phyloP scores from a whole-genome alignment of 37 sponge, comb jelly and placozoan species.

The Axinella damicornis region DNA sequence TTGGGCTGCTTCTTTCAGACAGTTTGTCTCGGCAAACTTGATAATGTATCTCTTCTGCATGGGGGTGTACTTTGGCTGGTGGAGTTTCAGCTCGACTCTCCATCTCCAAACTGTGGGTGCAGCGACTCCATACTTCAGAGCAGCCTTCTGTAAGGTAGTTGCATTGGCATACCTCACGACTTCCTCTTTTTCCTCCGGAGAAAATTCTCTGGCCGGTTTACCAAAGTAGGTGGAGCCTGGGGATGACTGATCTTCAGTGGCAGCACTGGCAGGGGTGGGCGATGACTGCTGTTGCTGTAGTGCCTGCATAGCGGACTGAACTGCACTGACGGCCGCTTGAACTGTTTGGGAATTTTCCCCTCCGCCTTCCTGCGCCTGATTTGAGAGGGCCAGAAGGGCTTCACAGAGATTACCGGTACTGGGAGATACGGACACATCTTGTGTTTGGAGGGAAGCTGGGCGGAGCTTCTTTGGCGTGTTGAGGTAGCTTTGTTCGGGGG shows the following conservation, averaged over 20 bases:
- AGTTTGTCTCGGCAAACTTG: constrained; percentile 74
- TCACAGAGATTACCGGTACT: constrained; percentile 69
- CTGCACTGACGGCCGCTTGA: constrained; percentile 33
- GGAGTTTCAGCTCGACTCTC: constrained; percentile 84
- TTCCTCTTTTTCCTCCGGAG: constrained; percentile 78
- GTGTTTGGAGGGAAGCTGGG: background rate
- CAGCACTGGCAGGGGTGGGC: background rate
- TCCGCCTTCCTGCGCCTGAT: constrained; percentile 3
- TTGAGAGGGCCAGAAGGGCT: constrained; percentile 72
- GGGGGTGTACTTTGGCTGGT: constrained; percentile 77
- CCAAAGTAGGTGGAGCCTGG: constrained; percentile 61
- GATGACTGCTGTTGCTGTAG: background rate
- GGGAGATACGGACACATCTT: constrained; percentile 38
- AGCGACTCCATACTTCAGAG: constrained; percentile 78
- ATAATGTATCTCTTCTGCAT: constrained; percentile 85
- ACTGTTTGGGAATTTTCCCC: background rate
- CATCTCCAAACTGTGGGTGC: constrained; percentile 91
- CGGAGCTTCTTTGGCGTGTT: constrained; percentile 52
- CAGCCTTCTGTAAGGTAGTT: constrained; percentile 88
- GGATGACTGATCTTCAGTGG: background rate
- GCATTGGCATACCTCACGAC: constrained; percentile 86
- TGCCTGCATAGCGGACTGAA: constrained; percentile 2
- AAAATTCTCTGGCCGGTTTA: constrained; percentile 83
- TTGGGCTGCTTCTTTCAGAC: constrained; percentile 74
- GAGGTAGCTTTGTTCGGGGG: background rate